These are phyloP conservation scores for Drosophila fungiperda DNA, from an alignment of 2,888 invertebrate species.

Conservation along the genomic window DNA sequence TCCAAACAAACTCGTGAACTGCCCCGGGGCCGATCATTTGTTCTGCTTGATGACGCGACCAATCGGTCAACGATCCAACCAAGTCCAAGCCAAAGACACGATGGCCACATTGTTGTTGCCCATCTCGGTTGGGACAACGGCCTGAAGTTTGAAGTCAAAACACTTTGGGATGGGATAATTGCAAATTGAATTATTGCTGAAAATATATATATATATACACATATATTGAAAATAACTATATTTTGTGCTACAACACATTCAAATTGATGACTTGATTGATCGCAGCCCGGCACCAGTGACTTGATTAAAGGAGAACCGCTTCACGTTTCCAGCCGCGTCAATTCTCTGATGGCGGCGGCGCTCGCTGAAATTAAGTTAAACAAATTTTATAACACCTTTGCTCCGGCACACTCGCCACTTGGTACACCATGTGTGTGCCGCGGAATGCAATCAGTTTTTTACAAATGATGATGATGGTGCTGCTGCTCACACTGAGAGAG, in stretches of 20 bases:
- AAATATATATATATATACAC: conserved; percentile 47
- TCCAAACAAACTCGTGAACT: conserved; percentile 55
- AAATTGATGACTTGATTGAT: conserved; percentile 81
- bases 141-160: conserved; percentile 71
- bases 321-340: conserved; percentile 48
- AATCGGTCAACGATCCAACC: conserved; percentile 59
- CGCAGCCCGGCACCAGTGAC: conserved; percentile 50
- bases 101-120: no score
- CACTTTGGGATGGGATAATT: conserved; percentile 79
- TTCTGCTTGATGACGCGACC: conserved; percentile 73
- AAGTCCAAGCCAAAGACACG: background rate
- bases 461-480: conserved; percentile 81
- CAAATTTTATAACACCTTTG: conserved; percentile 84
- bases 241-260: conserved; percentile 80
- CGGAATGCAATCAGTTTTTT: conserved; percentile 77
- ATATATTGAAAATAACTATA: conserved; percentile 79
- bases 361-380: conserved; percentile 82
- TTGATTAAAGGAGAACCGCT: conserved; percentile 72
- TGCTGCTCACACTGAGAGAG: conserved; percentile 19
- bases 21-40: conserved; percentile 72
- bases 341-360: conserved; percentile 62
- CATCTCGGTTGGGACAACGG: conserved; percentile 34
- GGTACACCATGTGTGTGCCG: conserved; percentile 45
- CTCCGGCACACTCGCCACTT: conserved; percentile 59
- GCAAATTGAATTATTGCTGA: conserved; percentile 80